Base-by-base conservation (phyloP, 2,888 invertebrate species). In the Sicus ferrugineus region DNA sequence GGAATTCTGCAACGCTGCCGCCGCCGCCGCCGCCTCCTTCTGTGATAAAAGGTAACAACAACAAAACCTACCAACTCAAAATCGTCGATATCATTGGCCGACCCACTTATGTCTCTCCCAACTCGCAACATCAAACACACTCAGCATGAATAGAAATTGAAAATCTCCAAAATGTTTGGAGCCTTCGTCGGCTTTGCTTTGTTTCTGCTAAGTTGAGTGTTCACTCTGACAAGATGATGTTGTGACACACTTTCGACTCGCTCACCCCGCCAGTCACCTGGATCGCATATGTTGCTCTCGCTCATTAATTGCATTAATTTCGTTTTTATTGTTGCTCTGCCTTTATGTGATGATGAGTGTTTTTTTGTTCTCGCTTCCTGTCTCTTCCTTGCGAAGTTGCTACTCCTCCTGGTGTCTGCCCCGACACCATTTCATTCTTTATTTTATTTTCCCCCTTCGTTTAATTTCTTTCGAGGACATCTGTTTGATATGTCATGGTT, bases 11-110 rank as follows among this genome's bases (percentile, higher is more conserved):
- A 81, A 82, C 77, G 81, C 64, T 63, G 69, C 68, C 75, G 83
- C 82, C 76, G 83, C 82, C 76, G 83, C 83, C 68, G 83, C 83
- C 76, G 83, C 82, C 75, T 82, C 81, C 81, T 82, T 84, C 84
- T 83, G 83, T 83, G 83, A 83, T 83, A 83, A 83, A 84, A 83
- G 83, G 83, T 83, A 83, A 83, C 16, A 59, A 66, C 38, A 68
- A 21, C 19, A 11, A 19, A 19, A 11, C 3, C n/a, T 5, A 46
- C 46, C 46, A 46, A 11, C 3, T 46, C n/a, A 3, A 46, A 19
- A n/a, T 14, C 3, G 14, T 11, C n/a, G 14, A 9, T 3, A n/a
- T 3, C 9, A 46, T 9, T 9, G 11, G 11, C 11, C 38, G 11
- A 34, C 38, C 38, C 38, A 34, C 38, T 34, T 34, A 11, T 34